Evolutionary conservation across 2,888 invertebrate species (phyloP), one percentile per base, ranked within the genome.

Genomic region (Euclidia mi): DNA sequence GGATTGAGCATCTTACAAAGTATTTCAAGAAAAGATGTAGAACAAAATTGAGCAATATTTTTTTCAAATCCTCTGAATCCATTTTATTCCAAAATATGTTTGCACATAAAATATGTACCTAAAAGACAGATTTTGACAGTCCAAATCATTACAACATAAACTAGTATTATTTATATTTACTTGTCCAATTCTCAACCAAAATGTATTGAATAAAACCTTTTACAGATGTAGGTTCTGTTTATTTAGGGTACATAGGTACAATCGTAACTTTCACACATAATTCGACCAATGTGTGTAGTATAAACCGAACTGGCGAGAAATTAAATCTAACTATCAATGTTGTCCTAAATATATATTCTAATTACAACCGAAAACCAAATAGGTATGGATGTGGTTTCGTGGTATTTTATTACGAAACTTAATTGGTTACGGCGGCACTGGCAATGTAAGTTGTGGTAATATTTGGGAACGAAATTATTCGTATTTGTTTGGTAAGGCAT

Each of bases 141-240:
- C 7, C 0, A 25, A 25, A 6, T 6, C 20, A 25, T 25, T 6
- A 25, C 6, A 25, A 7, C 20, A 25, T 25, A 32, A 32, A n/a
- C n/a, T n/a, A n/a, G n/a, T 32, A 11, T 32, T 32, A 32, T 14
- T 9, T 34, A 14, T 14, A 34, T 14, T 25, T 12, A 37, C 35
- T 15, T 17, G 18, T 10, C n/a, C 28, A 42, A 25, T 40, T 40
- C 7, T 15, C n/a, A 29, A 58, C 61, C 61, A 40, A 62, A 66
- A 66, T 57, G 49, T 61, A 66, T 71, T 46, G 32, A 51, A 61
- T 57, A 28, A 52, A 70, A 56, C 50, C 50, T 45, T 3, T 45
- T 60, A 60, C 61, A 66, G 42, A n/a, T 15, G 3, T 43, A 66
- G 57, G 56, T 38, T 0, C 12, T 31, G 71, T 67, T 66, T 66